phyloP scores from a whole-genome alignment of 2,888 invertebrate genomes.

The Holacanthella duospinosa region DNA sequence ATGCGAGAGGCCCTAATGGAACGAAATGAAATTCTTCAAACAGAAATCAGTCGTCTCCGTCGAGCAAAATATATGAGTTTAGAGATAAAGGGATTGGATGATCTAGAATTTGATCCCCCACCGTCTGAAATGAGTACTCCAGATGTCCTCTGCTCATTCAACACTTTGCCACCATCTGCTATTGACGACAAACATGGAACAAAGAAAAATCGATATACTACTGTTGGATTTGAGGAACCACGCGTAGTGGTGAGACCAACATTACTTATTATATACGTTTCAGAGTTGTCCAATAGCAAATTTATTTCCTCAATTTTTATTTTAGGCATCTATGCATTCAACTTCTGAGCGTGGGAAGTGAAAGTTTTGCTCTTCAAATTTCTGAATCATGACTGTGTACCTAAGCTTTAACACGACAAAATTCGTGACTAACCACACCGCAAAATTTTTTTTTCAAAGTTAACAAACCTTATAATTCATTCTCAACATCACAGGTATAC shows the following conservation, averaged over 20 bases:
- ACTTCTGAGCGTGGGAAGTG: neutral
- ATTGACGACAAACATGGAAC: conserved; percentile 3
- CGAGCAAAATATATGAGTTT: conserved; percentile 18
- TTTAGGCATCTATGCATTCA: neutral
- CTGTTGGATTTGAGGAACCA: neutral
- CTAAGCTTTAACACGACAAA: no score
- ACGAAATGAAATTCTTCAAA: conserved; percentile 29
- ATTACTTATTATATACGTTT: neutral
- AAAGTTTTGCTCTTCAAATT: no score
- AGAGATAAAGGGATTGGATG: neutral
- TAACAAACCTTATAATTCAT: no score
- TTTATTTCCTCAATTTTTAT: no score
- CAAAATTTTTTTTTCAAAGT: no score
- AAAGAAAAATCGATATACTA: conserved; percentile 16
- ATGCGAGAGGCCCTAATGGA: conserved; percentile 26
- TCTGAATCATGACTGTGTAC: no score
- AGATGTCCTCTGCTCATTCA: conserved; percentile 15
- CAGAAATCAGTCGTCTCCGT: conserved; percentile 27
- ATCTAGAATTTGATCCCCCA: conserved; percentile 1
- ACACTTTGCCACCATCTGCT: conserved; percentile 9
- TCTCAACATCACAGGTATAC: no score
- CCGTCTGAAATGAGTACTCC: conserved; percentile 14
- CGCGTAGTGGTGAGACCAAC: neutral
- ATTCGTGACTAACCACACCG: no score
- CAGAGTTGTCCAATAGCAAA: no score